A percentile compares a stretch with the other conserved stretches of the same genome.
Evolutionary conservation across 1,140 invertebrate genomes (phyloP).

Genomic region (Diplogasteroides magnus): DNA sequence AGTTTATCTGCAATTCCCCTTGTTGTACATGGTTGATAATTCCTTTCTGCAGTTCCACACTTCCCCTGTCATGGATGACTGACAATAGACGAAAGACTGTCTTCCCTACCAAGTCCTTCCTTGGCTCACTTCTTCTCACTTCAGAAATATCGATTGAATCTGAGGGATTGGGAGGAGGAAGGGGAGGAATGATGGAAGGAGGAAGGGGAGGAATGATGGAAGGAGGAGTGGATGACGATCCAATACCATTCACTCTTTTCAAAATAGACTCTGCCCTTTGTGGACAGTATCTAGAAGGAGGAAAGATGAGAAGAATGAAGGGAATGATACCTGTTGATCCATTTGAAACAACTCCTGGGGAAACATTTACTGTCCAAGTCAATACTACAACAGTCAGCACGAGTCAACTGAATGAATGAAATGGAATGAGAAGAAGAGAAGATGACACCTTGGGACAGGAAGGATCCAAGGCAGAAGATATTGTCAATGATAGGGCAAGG

Average conservation of each 20-base stretch:
- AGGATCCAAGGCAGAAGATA: neutral
- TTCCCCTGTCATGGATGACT: constrained; percentile 13
- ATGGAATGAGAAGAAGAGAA: too few species aligned
- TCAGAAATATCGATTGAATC: neutral
- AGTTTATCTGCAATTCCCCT: constrained; percentile 35
- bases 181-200: neutral
- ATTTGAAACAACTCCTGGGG: neutral
- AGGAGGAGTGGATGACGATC: neutral
- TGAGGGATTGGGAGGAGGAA: neutral
- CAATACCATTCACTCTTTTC: neutral
- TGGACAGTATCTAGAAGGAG: neutral
- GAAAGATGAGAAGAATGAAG: neutral
- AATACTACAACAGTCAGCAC: neutral
- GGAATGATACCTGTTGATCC: neutral
- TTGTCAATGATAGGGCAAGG: neutral
- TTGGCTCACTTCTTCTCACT: neutral
- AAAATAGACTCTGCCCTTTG: neutral
- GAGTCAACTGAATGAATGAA: neutral
- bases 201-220: neutral
- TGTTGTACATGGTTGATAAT: constrained; percentile 35
- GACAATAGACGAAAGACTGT: neutral
- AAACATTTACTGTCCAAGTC: neutral
- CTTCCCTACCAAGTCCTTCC: neutral
- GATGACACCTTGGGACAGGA: neutral
- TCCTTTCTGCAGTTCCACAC: constrained; percentile 24